phyloP scores from a whole-genome alignment of 2,888 invertebrate species.

The Helobdella robusta region DNA sequence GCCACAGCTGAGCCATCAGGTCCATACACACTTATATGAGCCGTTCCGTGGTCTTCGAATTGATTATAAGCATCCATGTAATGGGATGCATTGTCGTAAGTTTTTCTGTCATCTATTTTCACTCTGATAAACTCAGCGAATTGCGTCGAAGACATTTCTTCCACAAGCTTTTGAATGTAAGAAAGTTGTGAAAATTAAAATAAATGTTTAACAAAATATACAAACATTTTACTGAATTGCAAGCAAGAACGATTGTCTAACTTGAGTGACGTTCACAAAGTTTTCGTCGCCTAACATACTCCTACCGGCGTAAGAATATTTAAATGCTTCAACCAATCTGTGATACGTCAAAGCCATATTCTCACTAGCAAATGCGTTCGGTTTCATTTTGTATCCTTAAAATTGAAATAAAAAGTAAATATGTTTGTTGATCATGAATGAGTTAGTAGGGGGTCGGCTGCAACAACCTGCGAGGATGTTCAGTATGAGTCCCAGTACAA shows the following conservation, averaged over 20 bases:
- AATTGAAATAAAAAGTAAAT: too few relatives aligned
- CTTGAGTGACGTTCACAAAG: conserved; percentile 33
- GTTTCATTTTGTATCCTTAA: conserved; percentile 19
- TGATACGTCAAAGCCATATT: conserved; percentile 60
- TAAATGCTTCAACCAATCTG: conserved; percentile 75
- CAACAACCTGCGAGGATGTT: conserved; percentile 29
- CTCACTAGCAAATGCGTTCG: conserved; percentile 11
- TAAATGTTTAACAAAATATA: too few relatives aligned
- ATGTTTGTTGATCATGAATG: too few relatives aligned
- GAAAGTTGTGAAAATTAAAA: too few relatives aligned
- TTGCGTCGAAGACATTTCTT: conserved; percentile 33
- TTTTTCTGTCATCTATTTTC: conserved; percentile 32
- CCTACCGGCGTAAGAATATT: conserved; percentile 78
- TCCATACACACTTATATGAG: conserved; percentile 43
- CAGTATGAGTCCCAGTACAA: conserved; percentile 25
- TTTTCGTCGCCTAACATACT: conserved; percentile 69
- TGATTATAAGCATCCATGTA: conserved; percentile 31
- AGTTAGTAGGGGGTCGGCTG: too few relatives aligned
- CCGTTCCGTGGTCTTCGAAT: conserved; percentile 38
- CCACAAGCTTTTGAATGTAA: conserved; percentile 36
- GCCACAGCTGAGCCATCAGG: conserved; percentile 46
- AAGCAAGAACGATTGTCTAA: too few relatives aligned
- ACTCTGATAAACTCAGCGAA: conserved; percentile 31
- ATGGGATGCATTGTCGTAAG: too few relatives aligned
- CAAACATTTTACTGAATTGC: too few relatives aligned